phyloP scores from a whole-genome alignment of 1,140 invertebrate species.

The Eupristina koningsbergeri region DNA sequence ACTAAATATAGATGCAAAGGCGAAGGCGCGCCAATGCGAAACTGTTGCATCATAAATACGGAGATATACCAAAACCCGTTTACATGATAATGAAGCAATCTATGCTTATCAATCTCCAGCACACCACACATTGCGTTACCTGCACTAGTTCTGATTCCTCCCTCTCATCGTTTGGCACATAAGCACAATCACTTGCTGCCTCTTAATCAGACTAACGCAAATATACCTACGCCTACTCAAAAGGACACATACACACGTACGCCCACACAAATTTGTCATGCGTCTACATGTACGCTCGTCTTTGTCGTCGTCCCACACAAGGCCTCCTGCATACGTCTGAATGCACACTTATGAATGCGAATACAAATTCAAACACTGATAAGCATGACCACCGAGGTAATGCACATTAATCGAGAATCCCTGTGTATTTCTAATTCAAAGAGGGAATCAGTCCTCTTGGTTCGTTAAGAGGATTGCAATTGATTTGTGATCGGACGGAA shows the following conservation, averaged over 20 bases:
- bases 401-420: background rate
- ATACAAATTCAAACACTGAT: slow-evolving; percentile 1
- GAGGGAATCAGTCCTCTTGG: too few relatives aligned
- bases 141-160: background rate
- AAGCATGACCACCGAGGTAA: background rate
- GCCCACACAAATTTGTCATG: too few relatives aligned
- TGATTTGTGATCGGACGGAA: background rate
- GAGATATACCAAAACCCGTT: slow-evolving; percentile 35
- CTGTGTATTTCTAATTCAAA: background rate
- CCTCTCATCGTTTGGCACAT: background rate
- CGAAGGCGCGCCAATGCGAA: background rate
- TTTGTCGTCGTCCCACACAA: too few relatives aligned
- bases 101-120: slow-evolving; percentile 36
- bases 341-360: background rate
- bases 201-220: slow-evolving; percentile 4
- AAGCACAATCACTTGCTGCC: background rate
- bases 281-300: too few relatives aligned
- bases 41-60: slow-evolving; percentile 26
- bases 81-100: slow-evolving; percentile 51
- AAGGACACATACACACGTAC: too few relatives aligned
- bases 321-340: too few relatives aligned
- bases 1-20: background rate
- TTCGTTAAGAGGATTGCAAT: background rate
- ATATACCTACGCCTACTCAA: background rate
- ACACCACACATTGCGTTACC: slow-evolving; percentile 9